Conservation (phyloP, 1,140 invertebrate genomes). For the Lordiphosa clarofinis region DNA sequence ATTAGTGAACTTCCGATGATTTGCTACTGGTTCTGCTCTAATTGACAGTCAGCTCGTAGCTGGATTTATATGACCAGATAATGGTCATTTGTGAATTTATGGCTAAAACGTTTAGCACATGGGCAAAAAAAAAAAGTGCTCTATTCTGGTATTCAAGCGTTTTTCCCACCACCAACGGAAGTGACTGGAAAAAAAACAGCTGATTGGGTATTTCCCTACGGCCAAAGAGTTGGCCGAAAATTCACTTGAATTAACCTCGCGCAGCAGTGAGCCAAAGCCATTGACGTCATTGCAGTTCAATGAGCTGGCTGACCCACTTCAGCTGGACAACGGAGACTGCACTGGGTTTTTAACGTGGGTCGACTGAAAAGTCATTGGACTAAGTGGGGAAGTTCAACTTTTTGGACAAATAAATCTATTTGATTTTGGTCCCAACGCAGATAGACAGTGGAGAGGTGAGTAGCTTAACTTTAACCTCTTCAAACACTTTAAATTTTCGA, state of each 20-base stretch:
- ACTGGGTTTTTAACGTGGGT: not conserved
- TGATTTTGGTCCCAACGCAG: too few species aligned
- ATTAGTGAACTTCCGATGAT: conserved; percentile 52
- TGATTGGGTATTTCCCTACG: conserved; percentile 55
- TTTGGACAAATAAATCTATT: too few species aligned
- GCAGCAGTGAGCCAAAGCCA: conserved; percentile 15
- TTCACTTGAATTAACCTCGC: conserved; percentile 55
- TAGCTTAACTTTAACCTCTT: too few species aligned
- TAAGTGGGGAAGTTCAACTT: too few species aligned
- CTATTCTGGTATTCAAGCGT: not conserved
- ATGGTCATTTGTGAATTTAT: conserved; percentile 59
- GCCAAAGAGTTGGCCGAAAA: conserved; percentile 25
- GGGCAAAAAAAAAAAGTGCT: conserved; percentile 56
- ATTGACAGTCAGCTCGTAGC: conserved; percentile 49
- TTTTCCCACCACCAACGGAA: conserved; percentile 58
- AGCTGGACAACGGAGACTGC: not conserved
- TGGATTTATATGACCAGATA: conserved; percentile 53
- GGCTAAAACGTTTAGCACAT: conserved; percentile 49
- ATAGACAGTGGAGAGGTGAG: too few species aligned
- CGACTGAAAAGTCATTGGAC: too few species aligned
- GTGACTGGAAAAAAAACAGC: conserved; percentile 26
- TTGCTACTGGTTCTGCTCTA: conserved; percentile 11
- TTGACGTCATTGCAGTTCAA: conserved; percentile 50
- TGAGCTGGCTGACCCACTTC: conserved; percentile 44
- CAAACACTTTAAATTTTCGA: too few species aligned